Percentiles rank a stretch among this genome's conserved stretches.
phyloP scores from a whole-genome alignment of 2,113 vertebrate species.

The Nibea coibor region DNA sequence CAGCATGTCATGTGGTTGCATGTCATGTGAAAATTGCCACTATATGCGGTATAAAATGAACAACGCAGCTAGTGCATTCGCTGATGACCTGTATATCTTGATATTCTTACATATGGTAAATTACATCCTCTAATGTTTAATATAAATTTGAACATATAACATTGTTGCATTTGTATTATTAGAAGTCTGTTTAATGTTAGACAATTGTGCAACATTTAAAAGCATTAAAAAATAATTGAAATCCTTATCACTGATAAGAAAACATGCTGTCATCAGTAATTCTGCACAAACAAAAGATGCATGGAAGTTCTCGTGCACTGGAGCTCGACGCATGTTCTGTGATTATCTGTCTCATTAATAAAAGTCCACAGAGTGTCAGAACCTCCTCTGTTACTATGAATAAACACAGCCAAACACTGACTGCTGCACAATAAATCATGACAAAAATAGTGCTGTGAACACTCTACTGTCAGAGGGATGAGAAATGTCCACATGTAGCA shows the following conservation, averaged over 20 bases:
- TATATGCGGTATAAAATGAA: not conserved
- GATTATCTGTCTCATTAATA: slow-evolving; percentile 17
- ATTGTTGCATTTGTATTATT: not conserved
- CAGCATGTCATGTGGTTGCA: not conserved
- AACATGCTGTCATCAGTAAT: not conserved
- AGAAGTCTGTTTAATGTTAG: not conserved
- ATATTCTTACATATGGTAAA: not conserved
- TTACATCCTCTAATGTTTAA: not conserved
- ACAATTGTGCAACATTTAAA: not conserved
- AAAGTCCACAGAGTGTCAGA: slow-evolving; percentile 37
- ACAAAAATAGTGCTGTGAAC: slow-evolving; percentile 1
- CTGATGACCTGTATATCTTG: not conserved
- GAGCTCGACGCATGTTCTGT: not conserved
- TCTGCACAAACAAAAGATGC: not conserved
- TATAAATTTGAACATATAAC: not conserved
- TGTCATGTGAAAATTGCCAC: not conserved
- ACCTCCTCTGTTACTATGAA: not conserved
- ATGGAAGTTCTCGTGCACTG: not conserved
- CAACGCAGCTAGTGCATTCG: not conserved
- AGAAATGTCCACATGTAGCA: not conserved
- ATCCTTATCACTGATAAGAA: not conserved
- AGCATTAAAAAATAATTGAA: not conserved
- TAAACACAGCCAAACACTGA: slow-evolving; percentile 3
- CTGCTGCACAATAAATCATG: slow-evolving; percentile 37
- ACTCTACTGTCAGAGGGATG: slow-evolving; percentile 15